Evolutionary conservation across 1,140 invertebrate genomes (phyloP).

Genomic region (Drosophila repleta): DNA sequence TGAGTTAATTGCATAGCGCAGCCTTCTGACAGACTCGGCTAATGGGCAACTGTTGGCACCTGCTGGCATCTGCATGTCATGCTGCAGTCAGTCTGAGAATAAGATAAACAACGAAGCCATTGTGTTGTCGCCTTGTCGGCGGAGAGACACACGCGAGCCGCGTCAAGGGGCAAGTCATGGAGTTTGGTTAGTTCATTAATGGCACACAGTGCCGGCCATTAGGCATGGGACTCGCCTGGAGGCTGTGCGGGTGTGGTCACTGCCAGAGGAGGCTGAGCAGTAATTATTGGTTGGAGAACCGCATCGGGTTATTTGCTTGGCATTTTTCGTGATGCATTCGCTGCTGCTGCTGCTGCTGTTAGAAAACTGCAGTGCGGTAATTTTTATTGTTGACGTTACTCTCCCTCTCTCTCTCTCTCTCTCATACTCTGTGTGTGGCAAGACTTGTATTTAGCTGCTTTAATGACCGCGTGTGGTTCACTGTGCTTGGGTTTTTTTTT

Average conservation of each 20-base stretch:
- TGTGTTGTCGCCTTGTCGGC: conserved; percentile 48
- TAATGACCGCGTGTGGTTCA: conserved; percentile 20
- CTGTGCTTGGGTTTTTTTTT: conserved; percentile 11
- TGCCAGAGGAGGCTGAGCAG: conserved; percentile 26
- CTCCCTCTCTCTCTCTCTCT: background rate
- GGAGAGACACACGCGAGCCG: conserved; percentile 1
- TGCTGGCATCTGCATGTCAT: conserved; percentile 47
- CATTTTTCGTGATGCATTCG: conserved; percentile 26
- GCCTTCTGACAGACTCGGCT: conserved; percentile 22
- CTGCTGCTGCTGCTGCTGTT: background rate
- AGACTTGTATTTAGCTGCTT: conserved; percentile 27
- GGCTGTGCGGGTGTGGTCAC: conserved; percentile 55
- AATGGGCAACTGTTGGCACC: conserved; percentile 40
- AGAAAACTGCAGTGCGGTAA: conserved; percentile 8
- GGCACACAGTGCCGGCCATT: conserved; percentile 61
- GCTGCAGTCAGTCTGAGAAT: conserved; percentile 9
- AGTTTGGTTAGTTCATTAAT: conserved; percentile 59
- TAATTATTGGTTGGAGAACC: conserved; percentile 64
- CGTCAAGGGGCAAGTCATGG: conserved; percentile 61
- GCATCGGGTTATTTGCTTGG: conserved; percentile 32
- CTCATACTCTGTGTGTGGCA: conserved; percentile 23
- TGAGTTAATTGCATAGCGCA: conserved; percentile 23
- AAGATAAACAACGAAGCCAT: conserved; percentile 52
- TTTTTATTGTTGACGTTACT: conserved; percentile 26
- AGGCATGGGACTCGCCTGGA: conserved; percentile 12